A percentile compares a stretch with the other conserved stretches of the same genome.
Evolutionary conservation across 2,888 invertebrate genomes (phyloP).

Genomic region (Epinotia demarniana): DNA sequence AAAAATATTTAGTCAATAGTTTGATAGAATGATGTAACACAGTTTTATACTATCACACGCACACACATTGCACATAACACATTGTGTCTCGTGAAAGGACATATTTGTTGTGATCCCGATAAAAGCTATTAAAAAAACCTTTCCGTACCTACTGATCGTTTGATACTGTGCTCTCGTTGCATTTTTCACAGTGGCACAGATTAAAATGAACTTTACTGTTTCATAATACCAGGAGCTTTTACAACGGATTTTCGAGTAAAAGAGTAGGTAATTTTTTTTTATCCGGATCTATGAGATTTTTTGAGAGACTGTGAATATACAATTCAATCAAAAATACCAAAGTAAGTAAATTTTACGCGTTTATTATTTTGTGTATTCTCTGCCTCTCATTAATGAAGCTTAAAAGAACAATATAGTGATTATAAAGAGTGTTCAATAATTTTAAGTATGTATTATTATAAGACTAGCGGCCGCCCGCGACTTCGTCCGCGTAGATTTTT

Average conservation of each 20-base stretch:
- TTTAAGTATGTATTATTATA: too few species aligned
- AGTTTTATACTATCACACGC: too few species aligned
- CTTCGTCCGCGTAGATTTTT: too few species aligned
- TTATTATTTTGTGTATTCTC: neutral
- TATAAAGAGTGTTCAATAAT: too few species aligned
- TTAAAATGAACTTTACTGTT: slow-evolving; percentile 49
- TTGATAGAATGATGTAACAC: too few species aligned
- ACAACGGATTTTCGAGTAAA: slow-evolving; percentile 28
- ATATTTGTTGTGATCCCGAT: too few species aligned
- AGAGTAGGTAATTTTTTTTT: slow-evolving; percentile 20
- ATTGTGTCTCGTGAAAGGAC: too few species aligned
- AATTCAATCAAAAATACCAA: too few species aligned
- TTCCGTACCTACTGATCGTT: slow-evolving; percentile 4
- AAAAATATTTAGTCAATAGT: too few species aligned
- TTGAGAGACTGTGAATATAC: neutral
- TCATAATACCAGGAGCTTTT: slow-evolving; percentile 38
- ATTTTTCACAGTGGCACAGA: slow-evolving; percentile 54
- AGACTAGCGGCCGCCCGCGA: too few species aligned
- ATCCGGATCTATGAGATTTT: neutral
- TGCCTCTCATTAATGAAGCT: neutral
- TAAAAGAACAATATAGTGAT: too few species aligned
- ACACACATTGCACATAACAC: too few species aligned
- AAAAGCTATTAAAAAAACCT: neutral
- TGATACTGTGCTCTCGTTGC: slow-evolving; percentile 30
- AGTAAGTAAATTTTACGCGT: neutral